These are phyloP conservation scores for Dendrolimus kikuchii DNA, from an alignment of 1,140 invertebrate genomes.

Conservation along the genomic window DNA sequence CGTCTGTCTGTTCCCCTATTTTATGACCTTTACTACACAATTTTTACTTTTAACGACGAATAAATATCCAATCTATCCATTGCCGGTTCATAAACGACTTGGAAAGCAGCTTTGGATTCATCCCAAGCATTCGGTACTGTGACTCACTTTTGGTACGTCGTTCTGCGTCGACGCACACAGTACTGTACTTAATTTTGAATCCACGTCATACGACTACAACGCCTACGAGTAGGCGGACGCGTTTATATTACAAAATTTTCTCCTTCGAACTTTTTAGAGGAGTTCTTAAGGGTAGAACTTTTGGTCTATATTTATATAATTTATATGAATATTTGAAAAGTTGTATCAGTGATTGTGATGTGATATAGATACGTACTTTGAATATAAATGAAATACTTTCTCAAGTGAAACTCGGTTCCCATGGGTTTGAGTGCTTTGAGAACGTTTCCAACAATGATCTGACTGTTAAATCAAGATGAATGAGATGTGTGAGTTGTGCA, in stretches of 20 bases:
- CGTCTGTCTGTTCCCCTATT: conserved; percentile 38
- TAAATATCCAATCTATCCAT: conserved; percentile 13
- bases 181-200: conserved; percentile 29
- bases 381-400: conserved; percentile 15
- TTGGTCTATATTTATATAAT: conserved; percentile 10
- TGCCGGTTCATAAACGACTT: conserved; percentile 4
- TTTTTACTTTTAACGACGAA: conserved; percentile 18
- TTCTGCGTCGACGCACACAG: no score
- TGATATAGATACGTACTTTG: conserved; percentile 1
- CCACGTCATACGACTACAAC: conserved; percentile 54
- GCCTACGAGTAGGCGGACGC: conserved; percentile 52
- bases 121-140: conserved; percentile 37
- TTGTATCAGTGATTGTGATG: conserved; percentile 8
- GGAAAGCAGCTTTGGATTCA: conserved; percentile 5
- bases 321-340: conserved; percentile 12
- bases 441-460: conserved; percentile 20
- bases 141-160: no score
- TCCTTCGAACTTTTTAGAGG: conserved; percentile 26
- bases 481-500: conserved; percentile 50
- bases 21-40: conserved; percentile 21
- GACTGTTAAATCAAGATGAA: conserved; percentile 31
- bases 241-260: conserved; percentile 28
- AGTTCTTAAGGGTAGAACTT: conserved; percentile 28
- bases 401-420: conserved; percentile 24
- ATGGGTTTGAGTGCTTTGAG: conserved; percentile 14